A percentile compares a stretch with the other conserved stretches of the same genome.
Conservation (phyloP, 2,797 vertebrate species). For the Macrochelys suwanniensis region DNA sequence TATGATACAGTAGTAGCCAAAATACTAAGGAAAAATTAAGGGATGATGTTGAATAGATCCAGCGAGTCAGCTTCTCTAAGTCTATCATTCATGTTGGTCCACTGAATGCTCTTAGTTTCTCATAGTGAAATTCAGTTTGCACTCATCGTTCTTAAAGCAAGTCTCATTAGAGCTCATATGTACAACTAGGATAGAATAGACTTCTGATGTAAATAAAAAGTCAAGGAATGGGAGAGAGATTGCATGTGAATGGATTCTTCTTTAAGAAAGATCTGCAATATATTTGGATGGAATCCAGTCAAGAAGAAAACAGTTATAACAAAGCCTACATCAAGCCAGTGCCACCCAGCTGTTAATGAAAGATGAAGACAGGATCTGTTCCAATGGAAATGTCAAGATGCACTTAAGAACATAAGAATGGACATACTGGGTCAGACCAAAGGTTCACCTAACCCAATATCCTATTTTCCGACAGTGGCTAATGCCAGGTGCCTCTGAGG, state of each 20-base stretch:
- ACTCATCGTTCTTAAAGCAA: neutral
- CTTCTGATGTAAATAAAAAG: neutral
- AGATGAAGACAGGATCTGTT: neutral
- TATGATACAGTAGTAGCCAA: neutral
- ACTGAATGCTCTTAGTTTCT: constrained; percentile 27
- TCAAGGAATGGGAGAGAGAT: neutral
- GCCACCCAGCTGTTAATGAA: neutral
- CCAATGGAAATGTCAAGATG: neutral
- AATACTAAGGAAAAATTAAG: constrained; percentile 34
- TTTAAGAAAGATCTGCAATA: neutral
- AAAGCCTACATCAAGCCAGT: neutral
- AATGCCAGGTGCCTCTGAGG: too few species aligned
- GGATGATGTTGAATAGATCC: constrained; percentile 42
- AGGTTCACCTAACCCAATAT: too few species aligned
- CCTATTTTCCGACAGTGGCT: too few species aligned
- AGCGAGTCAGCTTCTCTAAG: constrained; percentile 38
- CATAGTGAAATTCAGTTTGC: neutral
- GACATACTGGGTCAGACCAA: too few species aligned
- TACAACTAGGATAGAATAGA: neutral
- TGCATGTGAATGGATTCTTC: neutral
- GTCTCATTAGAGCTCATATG: rapidly evolving
- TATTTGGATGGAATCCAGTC: neutral
- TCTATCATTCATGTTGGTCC: neutral
- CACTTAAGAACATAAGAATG: neutral
- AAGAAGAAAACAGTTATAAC: neutral